A percentile compares a stretch with the other conserved stretches of the same genome.
These are phyloP conservation scores for Porites cylindrica DNA, from an alignment of 92 coral and sea anemone species.

Conservation along the genomic window DNA sequence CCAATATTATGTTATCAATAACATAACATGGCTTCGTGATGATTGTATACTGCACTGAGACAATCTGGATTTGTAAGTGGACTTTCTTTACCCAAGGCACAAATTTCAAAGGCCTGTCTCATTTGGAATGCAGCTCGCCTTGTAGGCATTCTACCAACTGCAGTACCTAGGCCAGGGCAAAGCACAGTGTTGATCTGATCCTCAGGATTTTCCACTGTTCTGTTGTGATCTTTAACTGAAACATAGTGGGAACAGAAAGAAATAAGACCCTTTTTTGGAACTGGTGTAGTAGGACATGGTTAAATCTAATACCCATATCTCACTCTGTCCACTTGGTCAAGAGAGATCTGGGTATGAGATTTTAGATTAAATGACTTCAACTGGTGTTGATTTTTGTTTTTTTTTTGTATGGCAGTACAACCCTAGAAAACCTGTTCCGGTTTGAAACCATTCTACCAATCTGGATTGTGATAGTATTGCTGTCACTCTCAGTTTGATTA, in stretches of 20 bases:
- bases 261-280: too few relatives aligned
- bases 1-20: neutral
- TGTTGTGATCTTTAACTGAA: slow-evolving; percentile 73
- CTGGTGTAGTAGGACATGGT: neutral
- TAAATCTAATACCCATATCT: too few relatives aligned
- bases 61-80: slow-evolving; percentile 57
- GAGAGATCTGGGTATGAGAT: too few relatives aligned
- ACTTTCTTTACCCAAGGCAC: slow-evolving; percentile 51
- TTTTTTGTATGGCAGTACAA: too few relatives aligned
- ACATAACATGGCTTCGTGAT: slow-evolving; percentile 57
- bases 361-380: too few relatives aligned
- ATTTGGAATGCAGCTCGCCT: slow-evolving; percentile 80
- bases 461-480: too few relatives aligned
- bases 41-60: slow-evolving; percentile 41
- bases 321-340: too few relatives aligned
- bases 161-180: slow-evolving; percentile 87
- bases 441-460: too few relatives aligned
- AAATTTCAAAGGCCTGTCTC: slow-evolving; percentile 77
- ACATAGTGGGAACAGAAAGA: neutral
- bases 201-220: slow-evolving; percentile 2
- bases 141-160: slow-evolving; percentile 73
- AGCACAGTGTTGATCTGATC: slow-evolving; percentile 73
- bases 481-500: too few relatives aligned
- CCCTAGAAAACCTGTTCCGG: too few relatives aligned
- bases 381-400: too few relatives aligned